Conservation (phyloP, 1,140 invertebrate genomes). For the Trialeurodes vaporariorum region DNA sequence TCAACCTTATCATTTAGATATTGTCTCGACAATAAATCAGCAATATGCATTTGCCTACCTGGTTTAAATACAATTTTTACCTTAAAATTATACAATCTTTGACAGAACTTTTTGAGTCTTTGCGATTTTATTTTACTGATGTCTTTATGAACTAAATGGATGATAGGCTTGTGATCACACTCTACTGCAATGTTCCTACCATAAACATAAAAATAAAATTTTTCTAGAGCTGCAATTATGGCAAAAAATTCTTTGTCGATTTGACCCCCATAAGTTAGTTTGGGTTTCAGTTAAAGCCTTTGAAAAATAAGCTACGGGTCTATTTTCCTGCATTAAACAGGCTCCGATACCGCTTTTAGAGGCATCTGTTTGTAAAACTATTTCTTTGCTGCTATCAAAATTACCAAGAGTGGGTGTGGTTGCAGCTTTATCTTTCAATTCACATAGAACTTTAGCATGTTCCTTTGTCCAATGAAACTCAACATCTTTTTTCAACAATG, state of each 20-base stretch:
- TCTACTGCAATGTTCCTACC: background rate
- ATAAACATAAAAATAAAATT: background rate
- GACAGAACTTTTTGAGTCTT: background rate
- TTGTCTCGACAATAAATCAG: conserved; percentile 2
- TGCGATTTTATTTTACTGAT: background rate
- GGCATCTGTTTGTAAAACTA: conserved; percentile 30
- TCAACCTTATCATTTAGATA: background rate
- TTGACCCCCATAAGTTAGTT: background rate
- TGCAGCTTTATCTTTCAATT: no score
- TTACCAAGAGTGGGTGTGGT: no score
- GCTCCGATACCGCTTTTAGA: conserved; percentile 23
- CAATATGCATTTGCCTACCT: conserved; percentile 2
- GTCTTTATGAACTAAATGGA: background rate
- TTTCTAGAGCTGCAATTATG: background rate
- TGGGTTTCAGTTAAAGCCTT: conserved; percentile 25
- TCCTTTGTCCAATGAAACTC: conserved; percentile 18
- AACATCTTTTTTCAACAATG: conserved; percentile 18
- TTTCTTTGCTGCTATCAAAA: no score
- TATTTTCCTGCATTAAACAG: conserved; percentile 26
- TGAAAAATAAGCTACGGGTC: conserved; percentile 33
- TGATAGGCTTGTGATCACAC: conserved; percentile 1
- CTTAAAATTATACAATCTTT: background rate
- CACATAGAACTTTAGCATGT: no score
- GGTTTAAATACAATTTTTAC: background rate
- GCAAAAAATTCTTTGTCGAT: conserved; percentile 3